Conservation (phyloP, 2,888 invertebrate species). For the Synanthedon andrenaeformis region DNA sequence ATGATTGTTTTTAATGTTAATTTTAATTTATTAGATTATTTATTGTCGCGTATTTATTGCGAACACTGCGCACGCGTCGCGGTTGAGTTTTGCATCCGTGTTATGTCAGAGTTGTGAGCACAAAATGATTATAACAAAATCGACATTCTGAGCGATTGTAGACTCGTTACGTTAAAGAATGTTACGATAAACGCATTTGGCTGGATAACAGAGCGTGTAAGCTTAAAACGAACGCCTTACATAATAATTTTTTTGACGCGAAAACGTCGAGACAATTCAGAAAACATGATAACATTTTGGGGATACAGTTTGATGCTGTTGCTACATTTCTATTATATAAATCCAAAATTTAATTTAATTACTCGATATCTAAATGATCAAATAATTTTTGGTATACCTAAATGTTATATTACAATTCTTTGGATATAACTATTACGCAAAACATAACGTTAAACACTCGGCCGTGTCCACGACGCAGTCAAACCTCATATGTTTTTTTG, state of each 20-base stretch:
- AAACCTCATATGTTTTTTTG: no score
- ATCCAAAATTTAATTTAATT: no score
- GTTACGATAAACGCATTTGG: slow-evolving; percentile 10
- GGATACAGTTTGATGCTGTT: slow-evolving; percentile 1
- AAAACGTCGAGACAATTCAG: no score
- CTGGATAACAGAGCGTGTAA: slow-evolving; percentile 23
- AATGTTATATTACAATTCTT: no score
- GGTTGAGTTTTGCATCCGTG: slow-evolving; percentile 50
- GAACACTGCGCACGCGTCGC: slow-evolving; percentile 35
- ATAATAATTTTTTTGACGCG: slow-evolving; percentile 7
- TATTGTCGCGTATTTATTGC: slow-evolving; percentile 54
- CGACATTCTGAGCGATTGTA: slow-evolving; percentile 54
- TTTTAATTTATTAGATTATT: slow-evolving; percentile 39
- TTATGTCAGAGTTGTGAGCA: slow-evolving; percentile 66
- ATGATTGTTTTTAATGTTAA: slow-evolving; percentile 17
- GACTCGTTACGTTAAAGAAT: slow-evolving; percentile 28
- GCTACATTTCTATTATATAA: slow-evolving; percentile 5
- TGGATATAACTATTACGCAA: no score
- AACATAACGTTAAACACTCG: no score
- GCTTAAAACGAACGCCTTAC: slow-evolving; percentile 14
- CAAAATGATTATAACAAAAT: slow-evolving; percentile 56
- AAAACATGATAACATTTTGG: no score
- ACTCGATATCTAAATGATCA: no score
- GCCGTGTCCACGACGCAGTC: no score
- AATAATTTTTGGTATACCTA: no score